Evolutionary conservation across 2,113 vertebrate genomes (phyloP), one percentile per base, ranked within the genome.

Genomic region (Apodemus speciosus): DNA sequence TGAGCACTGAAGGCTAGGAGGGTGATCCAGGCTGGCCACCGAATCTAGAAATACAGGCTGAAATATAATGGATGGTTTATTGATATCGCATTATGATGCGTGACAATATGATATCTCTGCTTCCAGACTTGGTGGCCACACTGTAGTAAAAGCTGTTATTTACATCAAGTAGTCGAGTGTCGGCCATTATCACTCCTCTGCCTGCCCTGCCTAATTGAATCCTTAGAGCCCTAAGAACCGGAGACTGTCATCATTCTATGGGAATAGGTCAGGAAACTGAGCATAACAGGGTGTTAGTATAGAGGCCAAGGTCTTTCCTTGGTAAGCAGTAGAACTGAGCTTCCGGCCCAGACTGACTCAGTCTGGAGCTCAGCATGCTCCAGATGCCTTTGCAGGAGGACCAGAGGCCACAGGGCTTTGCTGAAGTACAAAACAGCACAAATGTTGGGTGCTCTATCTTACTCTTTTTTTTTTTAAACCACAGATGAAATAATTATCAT

Each of bases 111-210:
- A 73, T 35, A 88, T n/a, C 66, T 85, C 0, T 7, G 35, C 64
- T 89, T 94, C 88, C 90, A 93, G 93, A 90, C 88, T 94, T 93
- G 1, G 15, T 83, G 76, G 71, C 89, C 81, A 85, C 81, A 25
- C 73, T 85, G n/a, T 38, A 87, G 35, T 76, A 80, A 95, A 93
- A 89, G 38, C 56, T 89, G 60, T 88, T 86, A 89, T 91, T 92
- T 92, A 10, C 35, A 64, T 91, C n/a, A 73, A 68, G 30, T 38
- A 43, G 56, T 84, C 76, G 21, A 79, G 35, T 43, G 14, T 80
- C 84, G 49, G 46, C 62, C 27, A 1, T 79, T 69, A 71, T 71
- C 85, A 95, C 68, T 25, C 35, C 9, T 64, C 75, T 30, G 6
- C 56, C 35, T 76, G 60, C 85, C 69, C 76, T 66, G 66, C 60